phyloP scores from a whole-genome alignment of 2,888 invertebrate genomes.

The Philereme transversata region DNA sequence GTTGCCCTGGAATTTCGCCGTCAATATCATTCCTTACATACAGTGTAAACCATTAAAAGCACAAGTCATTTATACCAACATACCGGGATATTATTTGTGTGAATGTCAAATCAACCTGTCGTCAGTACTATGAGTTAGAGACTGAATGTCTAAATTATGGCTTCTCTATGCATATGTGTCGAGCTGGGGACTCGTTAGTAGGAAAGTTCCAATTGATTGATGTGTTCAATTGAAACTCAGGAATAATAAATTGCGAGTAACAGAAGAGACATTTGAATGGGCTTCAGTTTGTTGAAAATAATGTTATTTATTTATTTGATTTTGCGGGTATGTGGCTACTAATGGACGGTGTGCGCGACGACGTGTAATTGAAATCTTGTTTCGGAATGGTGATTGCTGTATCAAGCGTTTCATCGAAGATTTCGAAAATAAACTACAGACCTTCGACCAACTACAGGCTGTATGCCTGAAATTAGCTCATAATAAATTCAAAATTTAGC shows the following conservation, averaged over 20 bases:
- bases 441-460: too few species aligned
- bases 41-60: conserved; percentile 12
- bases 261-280: conserved; percentile 31
- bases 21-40: background rate
- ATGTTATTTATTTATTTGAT: conserved; percentile 27
- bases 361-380: too few species aligned
- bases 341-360: background rate
- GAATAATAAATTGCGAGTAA: conserved; percentile 25
- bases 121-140: conserved; percentile 68
- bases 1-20: background rate
- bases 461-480: too few species aligned
- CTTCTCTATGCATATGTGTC: conserved; percentile 75
- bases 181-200: conserved; percentile 66
- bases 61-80: conserved; percentile 35
- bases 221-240: conserved; percentile 42
- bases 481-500: too few species aligned
- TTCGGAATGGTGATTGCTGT: too few species aligned
- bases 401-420: too few species aligned
- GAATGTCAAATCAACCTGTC: conserved; percentile 68
- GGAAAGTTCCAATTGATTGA: conserved; percentile 54
- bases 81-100: conserved; percentile 65
- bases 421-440: too few species aligned
- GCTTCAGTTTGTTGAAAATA: conserved; percentile 22
- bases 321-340: conserved; percentile 11
- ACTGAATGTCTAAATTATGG: conserved; percentile 75